Conservation (phyloP, 2,797 vertebrate species). For the Arnoldichthys spilopterus region DNA sequence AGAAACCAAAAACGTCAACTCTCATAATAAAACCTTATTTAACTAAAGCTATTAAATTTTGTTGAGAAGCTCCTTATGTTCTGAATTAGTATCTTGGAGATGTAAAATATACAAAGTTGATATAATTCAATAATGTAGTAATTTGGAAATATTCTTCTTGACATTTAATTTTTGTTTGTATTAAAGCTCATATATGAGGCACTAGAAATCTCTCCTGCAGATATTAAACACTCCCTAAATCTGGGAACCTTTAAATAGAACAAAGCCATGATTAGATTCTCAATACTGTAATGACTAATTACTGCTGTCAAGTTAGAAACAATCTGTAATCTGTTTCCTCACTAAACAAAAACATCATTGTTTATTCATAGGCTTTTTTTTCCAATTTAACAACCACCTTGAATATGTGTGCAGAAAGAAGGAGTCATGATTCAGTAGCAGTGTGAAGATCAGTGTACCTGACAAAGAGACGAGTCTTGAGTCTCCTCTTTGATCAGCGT, state of each 20-base stretch:
- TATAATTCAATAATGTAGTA: neutral
- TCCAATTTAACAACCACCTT: neutral
- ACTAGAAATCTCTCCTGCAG: too few relatives aligned
- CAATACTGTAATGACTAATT: slow-evolving; percentile 30
- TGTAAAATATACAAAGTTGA: neutral
- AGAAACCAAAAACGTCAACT: too few relatives aligned
- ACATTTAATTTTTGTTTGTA: too few relatives aligned
- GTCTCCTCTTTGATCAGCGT: slow-evolving; percentile 9
- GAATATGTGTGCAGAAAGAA: neutral
- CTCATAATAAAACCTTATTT: too few relatives aligned
- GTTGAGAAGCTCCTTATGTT: too few relatives aligned
- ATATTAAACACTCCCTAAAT: too few relatives aligned
- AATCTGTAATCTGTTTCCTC: neutral
- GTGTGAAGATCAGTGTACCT: slow-evolving; percentile 9
- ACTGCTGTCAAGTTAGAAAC: slow-evolving; percentile 15
- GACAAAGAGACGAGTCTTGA: neutral
- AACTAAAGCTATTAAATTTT: too few relatives aligned
- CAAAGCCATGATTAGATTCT: slow-evolving; percentile 22
- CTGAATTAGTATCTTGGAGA: too few relatives aligned
- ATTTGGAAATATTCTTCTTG: too few relatives aligned
- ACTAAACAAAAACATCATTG: slow-evolving; percentile 5
- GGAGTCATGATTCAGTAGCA: neutral
- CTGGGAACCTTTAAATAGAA: neutral
- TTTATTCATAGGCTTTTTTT: neutral
- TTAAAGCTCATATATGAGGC: too few relatives aligned